Percentiles rank a stretch among this genome's conserved stretches.
Evolutionary conservation across 2,113 vertebrate genomes (phyloP).

Genomic region (Gallinago paraguaiae): DNA sequence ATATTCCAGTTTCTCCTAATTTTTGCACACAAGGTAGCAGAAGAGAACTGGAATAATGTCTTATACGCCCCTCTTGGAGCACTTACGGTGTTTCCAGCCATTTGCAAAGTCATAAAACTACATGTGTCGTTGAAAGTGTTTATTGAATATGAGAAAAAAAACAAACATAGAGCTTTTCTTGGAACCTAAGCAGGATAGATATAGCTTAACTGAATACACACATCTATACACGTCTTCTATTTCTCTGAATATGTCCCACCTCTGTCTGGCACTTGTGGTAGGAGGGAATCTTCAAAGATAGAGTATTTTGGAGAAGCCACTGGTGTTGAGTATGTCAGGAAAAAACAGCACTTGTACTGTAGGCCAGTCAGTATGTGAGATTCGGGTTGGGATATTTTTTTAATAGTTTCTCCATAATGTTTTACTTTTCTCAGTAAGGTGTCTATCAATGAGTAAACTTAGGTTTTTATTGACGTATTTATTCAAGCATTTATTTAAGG

Average conservation of each 20-base stretch:
- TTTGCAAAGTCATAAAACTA: background rate
- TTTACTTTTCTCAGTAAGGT: background rate
- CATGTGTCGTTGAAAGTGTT: background rate
- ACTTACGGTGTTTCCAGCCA: rapidly evolving
- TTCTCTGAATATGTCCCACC: background rate
- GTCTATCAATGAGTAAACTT: background rate
- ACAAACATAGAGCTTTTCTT: background rate
- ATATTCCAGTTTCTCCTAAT: background rate
- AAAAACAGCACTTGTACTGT: background rate
- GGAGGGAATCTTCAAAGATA: background rate
- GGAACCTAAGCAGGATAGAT: background rate
- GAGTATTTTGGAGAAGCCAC: background rate
- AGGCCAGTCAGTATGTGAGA: background rate
- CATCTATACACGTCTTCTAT: background rate
- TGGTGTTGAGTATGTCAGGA: background rate
- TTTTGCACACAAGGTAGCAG: background rate
- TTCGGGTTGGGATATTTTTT: background rate
- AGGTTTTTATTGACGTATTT: background rate
- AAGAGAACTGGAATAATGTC: background rate
- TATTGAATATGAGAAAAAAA: background rate
- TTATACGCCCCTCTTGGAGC: background rate
- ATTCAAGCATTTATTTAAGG: background rate
- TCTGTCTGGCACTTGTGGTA: background rate
- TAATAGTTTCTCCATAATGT: background rate
- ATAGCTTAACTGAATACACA: background rate